Percentiles rank a stretch among this genome's conserved stretches.
Evolutionary conservation across 2,113 vertebrate genomes (phyloP).

Genomic region (Donacobius atricapilla): DNA sequence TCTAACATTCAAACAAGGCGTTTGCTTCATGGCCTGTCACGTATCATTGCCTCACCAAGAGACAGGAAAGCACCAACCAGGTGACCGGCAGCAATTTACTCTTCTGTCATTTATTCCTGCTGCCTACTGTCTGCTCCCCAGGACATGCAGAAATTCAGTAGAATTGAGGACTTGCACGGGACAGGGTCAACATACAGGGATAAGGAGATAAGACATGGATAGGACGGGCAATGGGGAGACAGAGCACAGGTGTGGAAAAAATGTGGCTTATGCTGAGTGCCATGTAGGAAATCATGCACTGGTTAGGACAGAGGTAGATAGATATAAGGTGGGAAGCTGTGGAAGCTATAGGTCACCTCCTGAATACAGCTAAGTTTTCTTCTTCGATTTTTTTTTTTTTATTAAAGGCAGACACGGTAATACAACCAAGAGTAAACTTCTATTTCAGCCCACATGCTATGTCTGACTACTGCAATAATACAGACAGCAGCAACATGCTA

Average conservation of each 20-base stretch:
- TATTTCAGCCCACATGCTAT: neutral
- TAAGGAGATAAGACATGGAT: neutral
- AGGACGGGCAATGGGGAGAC: neutral
- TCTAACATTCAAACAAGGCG: neutral
- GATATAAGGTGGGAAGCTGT: neutral
- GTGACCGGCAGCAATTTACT: neutral
- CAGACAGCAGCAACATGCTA: accelerated
- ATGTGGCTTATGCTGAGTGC: neutral
- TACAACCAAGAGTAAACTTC: neutral
- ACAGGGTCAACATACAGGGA: neutral
- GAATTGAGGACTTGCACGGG: neutral
- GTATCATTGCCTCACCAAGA: neutral
- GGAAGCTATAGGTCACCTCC: neutral
- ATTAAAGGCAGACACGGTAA: neutral
- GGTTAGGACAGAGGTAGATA: neutral
- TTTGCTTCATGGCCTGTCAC: neutral
- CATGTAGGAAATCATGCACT: neutral
- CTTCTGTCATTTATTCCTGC: neutral
- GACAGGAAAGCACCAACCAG: neutral
- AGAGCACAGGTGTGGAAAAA: neutral
- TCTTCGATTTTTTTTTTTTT: neutral
- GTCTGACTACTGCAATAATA: neutral
- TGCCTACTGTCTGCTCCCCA: neutral
- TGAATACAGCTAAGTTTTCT: neutral
- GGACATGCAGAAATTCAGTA: neutral